Conservation (phyloP, 2,888 invertebrate species). For the Deilephila elpenor region DNA sequence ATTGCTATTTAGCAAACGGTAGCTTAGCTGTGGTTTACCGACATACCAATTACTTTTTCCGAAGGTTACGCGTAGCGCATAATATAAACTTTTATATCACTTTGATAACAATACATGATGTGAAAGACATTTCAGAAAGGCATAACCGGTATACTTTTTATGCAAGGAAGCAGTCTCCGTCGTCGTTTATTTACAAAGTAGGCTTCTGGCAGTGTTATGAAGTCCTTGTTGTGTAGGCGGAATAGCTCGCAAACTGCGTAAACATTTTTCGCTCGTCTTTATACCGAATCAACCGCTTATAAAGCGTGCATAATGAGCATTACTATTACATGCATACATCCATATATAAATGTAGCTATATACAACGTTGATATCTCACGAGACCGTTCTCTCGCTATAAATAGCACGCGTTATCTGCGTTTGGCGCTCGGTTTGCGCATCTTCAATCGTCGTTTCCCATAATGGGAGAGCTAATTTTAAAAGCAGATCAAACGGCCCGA, state of each 20-base stretch:
- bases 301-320: neutral
- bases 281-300: neutral
- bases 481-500: conserved; percentile 46
- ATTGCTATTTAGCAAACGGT: no score
- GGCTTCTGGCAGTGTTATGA: neutral
- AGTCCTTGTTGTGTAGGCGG: neutral
- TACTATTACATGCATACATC: neutral
- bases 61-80: no score
- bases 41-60: no score
- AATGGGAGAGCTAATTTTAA: conserved; percentile 42
- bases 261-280: neutral
- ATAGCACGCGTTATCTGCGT: conserved; percentile 25
- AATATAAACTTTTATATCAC: no score
- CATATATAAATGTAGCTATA: neutral
- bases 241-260: neutral
- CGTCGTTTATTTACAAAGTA: neutral
- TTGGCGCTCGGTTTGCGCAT: conserved; percentile 9
- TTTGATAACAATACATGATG: no score
- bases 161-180: neutral
- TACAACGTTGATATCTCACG: conserved; percentile 24
- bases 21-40: no score
- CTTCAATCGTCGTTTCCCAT: conserved; percentile 28
- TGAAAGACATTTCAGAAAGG: no score
- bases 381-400: conserved; percentile 21
- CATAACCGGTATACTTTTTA: neutral